These are phyloP conservation scores for Panurus biarmicus DNA, from an alignment of 2,113 vertebrate genomes.

Conservation along the genomic window DNA sequence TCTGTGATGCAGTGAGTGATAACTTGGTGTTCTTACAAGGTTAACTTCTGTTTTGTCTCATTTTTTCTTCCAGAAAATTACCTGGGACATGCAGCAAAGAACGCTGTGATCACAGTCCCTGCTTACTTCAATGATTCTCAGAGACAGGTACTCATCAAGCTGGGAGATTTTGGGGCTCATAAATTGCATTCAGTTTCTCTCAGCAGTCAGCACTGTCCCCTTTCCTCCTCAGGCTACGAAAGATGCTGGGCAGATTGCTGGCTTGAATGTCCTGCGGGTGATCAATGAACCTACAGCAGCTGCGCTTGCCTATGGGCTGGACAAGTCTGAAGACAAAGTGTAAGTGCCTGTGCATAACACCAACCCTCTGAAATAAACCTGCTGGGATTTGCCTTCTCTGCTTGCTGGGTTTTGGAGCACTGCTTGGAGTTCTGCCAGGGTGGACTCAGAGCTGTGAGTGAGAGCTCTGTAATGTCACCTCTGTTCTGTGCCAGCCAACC, in stretches of 20 bases:
- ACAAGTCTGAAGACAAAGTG: slow-evolving; percentile 97
- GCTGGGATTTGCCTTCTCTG: background rate
- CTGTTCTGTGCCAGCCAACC: background rate
- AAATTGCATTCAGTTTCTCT: background rate
- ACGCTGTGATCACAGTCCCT: slow-evolving; percentile 94
- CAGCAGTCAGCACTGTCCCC: background rate
- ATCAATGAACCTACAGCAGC: slow-evolving; percentile 98
- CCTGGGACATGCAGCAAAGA: slow-evolving; percentile 89
- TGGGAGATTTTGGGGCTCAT: background rate
- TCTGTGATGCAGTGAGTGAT: background rate
- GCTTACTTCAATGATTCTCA: slow-evolving; percentile 99
- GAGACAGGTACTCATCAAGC: slow-evolving; percentile 82
- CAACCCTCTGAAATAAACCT: background rate
- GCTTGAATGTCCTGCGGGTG: slow-evolving; percentile 93
- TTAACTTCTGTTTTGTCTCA: background rate
- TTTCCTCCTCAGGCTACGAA: slow-evolving; percentile 84
- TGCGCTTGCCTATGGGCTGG: slow-evolving; percentile 95
- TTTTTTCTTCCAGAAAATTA: slow-evolving; percentile 81
- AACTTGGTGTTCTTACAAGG: background rate
- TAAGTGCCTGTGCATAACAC: slow-evolving; percentile 60
- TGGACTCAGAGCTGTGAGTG: background rate
- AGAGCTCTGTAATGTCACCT: background rate
- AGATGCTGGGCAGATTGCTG: slow-evolving; percentile 94
- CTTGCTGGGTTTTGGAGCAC: background rate
- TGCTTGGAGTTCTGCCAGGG: background rate